Evolutionary conservation across 2,113 vertebrate genomes (phyloP), one percentile per base, ranked within the genome.

Genomic region (Psammodynastes pulverulentus): DNA sequence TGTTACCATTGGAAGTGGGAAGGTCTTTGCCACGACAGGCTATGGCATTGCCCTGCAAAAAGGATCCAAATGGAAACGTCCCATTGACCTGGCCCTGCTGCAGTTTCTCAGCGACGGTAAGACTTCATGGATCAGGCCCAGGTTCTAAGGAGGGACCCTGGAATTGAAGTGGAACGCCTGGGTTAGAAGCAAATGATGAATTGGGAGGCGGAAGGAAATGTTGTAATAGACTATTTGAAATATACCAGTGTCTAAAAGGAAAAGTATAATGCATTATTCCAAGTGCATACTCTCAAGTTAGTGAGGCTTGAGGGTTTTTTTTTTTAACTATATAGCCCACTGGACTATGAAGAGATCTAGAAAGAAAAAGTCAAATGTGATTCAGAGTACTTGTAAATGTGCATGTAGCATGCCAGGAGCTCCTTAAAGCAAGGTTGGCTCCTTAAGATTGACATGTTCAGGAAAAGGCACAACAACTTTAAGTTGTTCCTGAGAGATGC

Each of bases 71-170:
- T 99, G 98, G 98, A 99, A 99, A 96, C 97, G 98, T 72, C 98
- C 98, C 95, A 97, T 99, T 94, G 98, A 99, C 97, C 97, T 99
- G 97, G 98, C 98, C 0, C 97, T 99, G 91, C 97, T 99, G 95
- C 98, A 99, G 97, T 98, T 99, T 96, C 98, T 99, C 96, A 98
- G 98, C 90, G 98, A 99, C n/a, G 98, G 98, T 99, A 97, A 97
- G 98, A 90, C 34, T n/a, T 15, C 1, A 8, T 1, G 24, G 34
- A 39, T 79, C 34, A 23, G 17, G 45, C 45, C 89, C 84, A n/a
- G 15, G 45, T n/a, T 85, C 87, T 89, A 49, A 46, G 23, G n/a
- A 58, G 53, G 46, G 88, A 89, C 49, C 5, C 17, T 12, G 45
- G 29, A 84, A 19, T 9, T 23, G 49, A 51, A 51, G 23, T 24